Evolutionary conservation across 1,140 invertebrate species (phyloP).

Genomic region (Drosophila baimaii): DNA sequence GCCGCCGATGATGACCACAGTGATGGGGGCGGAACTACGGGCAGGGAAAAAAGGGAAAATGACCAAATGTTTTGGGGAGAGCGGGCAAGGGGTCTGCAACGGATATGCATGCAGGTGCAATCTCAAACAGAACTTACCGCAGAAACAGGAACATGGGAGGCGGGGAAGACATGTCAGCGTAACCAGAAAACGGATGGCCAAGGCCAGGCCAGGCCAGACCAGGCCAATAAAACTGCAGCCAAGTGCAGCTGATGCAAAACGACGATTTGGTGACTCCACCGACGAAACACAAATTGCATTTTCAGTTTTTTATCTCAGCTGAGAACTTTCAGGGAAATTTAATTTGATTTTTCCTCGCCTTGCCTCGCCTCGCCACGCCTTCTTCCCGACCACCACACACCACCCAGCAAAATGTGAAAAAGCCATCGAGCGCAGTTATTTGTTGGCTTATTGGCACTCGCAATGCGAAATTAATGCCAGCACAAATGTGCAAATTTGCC

Average conservation of each 20-base stretch:
- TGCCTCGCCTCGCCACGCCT: too few relatives aligned
- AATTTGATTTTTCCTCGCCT: constrained; percentile 59
- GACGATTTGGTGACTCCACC: constrained; percentile 55
- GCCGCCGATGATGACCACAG: constrained; percentile 56
- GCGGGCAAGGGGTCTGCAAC: constrained; percentile 27
- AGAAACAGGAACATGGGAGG: constrained; percentile 11
- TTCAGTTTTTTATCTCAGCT: constrained; percentile 64
- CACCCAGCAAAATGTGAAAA: constrained; percentile 1
- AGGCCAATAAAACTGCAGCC: constrained; percentile 71
- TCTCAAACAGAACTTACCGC: constrained; percentile 66
- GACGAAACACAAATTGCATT: constrained; percentile 69
- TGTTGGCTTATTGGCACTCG: constrained; percentile 71
- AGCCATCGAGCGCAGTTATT: constrained; percentile 58
- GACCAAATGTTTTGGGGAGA: constrained; percentile 18
- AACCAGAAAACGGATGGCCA: constrained; percentile 45
- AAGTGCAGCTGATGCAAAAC: constrained; percentile 60
- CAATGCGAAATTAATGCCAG: constrained; percentile 64
- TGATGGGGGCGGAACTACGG: constrained; percentile 18
- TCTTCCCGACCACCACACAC: neutral
- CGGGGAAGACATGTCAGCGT: constrained; percentile 47
- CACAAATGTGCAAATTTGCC: constrained; percentile 69
- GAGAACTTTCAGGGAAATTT: constrained; percentile 50
- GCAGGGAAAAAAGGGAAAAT: constrained; percentile 22
- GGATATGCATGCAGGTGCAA: constrained; percentile 75
- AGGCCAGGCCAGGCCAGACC: constrained; percentile 44